phyloP scores from a whole-genome alignment of 2,797 vertebrate species.

The Siniperca scherzeri region DNA sequence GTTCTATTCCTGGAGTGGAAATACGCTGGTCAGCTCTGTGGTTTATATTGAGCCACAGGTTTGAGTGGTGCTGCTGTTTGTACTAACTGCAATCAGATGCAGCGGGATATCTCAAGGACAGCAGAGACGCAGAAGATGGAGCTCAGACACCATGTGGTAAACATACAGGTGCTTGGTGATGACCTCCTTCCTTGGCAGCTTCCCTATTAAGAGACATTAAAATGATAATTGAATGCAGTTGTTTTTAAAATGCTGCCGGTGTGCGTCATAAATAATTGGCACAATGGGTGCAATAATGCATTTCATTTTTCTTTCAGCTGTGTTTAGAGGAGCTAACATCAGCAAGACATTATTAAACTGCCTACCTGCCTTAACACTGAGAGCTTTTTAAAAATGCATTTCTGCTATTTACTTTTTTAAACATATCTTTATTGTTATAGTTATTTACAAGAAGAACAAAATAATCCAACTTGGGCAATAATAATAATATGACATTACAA shows the following conservation, averaged over 20 bases:
- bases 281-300: background rate
- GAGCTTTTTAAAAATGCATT: background rate
- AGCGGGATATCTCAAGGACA: slow-evolving; percentile 55
- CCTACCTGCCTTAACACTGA: background rate
- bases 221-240: background rate
- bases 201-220: background rate
- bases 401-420: background rate
- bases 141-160: slow-evolving; percentile 29
- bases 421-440: background rate
- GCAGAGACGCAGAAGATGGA: slow-evolving; percentile 21
- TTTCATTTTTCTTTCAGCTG: background rate
- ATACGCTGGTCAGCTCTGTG: slow-evolving; percentile 61
- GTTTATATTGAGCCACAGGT: slow-evolving; percentile 71
- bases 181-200: background rate
- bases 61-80: slow-evolving; percentile 49
- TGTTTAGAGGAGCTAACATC: background rate
- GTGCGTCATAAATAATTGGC: background rate
- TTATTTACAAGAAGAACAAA: background rate
- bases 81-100: slow-evolving; percentile 56
- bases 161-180: slow-evolving; percentile 4
- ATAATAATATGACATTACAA: background rate
- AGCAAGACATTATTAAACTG: background rate
- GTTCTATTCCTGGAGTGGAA: slow-evolving; percentile 79
- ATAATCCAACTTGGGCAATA: background rate
- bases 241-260: background rate